Evolutionary conservation across 2,888 invertebrate species (phyloP).

Genomic region (Pilophorus perplexus): DNA sequence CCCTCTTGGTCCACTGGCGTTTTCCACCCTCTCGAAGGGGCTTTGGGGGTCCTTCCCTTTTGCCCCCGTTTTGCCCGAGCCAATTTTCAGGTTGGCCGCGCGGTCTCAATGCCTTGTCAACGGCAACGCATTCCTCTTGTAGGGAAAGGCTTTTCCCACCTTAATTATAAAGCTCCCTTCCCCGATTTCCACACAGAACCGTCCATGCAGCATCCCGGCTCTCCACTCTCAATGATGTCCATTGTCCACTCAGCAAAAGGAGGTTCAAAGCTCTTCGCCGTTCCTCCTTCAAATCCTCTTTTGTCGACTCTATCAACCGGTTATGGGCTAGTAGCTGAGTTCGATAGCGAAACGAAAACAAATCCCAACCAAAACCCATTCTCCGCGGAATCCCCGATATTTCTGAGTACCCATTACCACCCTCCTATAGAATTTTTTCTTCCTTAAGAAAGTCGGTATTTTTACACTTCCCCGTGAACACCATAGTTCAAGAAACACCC

Average conservation of each 20-base stretch:
- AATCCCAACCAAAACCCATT: too few relatives aligned
- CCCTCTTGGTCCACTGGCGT: neutral
- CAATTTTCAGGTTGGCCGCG: conserved; percentile 40
- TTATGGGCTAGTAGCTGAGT: too few relatives aligned
- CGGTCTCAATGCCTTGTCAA: conserved; percentile 42
- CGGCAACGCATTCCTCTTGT: conserved; percentile 40
- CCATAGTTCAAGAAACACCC: too few relatives aligned
- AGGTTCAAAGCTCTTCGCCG: conserved; percentile 7
- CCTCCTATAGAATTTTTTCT: too few relatives aligned
- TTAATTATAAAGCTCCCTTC: conserved; percentile 31
- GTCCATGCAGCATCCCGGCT: neutral
- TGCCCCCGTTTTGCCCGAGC: conserved; percentile 9
- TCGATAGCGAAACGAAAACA: too few relatives aligned
- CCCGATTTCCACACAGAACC: conserved; percentile 17
- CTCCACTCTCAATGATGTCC: conserved; percentile 7
- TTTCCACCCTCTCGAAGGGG: conserved; percentile 8
- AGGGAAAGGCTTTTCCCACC: conserved; percentile 9
- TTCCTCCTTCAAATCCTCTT: too few relatives aligned
- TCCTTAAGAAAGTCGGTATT: too few relatives aligned
- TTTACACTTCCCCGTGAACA: too few relatives aligned
- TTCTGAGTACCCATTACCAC: too few relatives aligned
- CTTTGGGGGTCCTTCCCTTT: conserved; percentile 23
- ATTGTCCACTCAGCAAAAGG: conserved; percentile 15
- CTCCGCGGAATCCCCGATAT: too few relatives aligned
- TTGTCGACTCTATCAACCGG: too few relatives aligned